Evolutionary conservation across 2,888 invertebrate genomes (phyloP).

Genomic region (Drosophila silvestris): DNA sequence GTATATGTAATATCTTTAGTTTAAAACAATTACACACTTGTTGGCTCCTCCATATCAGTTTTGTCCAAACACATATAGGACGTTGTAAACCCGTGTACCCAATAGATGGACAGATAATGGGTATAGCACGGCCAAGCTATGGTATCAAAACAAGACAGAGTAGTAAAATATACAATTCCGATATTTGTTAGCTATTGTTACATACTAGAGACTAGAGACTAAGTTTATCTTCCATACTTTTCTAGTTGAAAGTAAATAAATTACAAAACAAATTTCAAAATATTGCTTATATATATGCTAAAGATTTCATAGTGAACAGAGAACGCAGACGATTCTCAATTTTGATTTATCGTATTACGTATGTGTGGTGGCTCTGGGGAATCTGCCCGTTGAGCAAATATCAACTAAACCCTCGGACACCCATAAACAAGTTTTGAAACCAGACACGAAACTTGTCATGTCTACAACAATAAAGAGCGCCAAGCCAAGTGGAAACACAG

Average conservation of each 20-base stretch:
- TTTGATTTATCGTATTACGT: not conserved
- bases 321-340: not conserved
- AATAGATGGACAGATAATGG: not conserved
- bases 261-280: not conserved
- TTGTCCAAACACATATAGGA: not conserved
- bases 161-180: not conserved
- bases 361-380: constrained; percentile 4
- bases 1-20: constrained; percentile 30
- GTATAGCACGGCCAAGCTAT: not conserved
- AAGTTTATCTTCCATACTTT: not conserved
- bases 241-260: not conserved
- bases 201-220: not conserved
- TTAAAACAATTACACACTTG: constrained; percentile 35
- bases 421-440: not conserved
- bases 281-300: not conserved
- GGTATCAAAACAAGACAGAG: not conserved
- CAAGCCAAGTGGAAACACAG: constrained; percentile 23
- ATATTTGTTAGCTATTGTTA: not conserved
- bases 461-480: constrained; percentile 23
- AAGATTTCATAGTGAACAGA: not conserved
- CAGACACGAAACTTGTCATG: constrained; percentile 32
- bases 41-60: constrained; percentile 15
- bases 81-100: not conserved
- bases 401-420: too few relatives aligned
- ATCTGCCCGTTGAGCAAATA: not conserved